These are phyloP conservation scores for Pyrgilauda ruficollis DNA, from an alignment of 2,113 vertebrate genomes.

Conservation along the genomic window DNA sequence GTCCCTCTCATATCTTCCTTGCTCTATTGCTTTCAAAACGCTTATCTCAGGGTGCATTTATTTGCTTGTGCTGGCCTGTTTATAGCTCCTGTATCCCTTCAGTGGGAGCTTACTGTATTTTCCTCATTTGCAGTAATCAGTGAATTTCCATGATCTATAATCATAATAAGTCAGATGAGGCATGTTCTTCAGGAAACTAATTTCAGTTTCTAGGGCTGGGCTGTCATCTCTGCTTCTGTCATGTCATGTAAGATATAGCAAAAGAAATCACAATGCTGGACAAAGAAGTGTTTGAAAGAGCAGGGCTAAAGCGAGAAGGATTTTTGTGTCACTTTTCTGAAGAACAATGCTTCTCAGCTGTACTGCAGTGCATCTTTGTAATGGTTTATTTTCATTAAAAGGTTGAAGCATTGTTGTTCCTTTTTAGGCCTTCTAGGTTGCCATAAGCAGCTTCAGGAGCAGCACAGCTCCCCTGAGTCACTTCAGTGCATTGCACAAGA, in stretches of 20 bases:
- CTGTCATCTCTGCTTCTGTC: conserved; percentile 6
- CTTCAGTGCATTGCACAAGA: not conserved
- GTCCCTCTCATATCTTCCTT: conserved; percentile 14
- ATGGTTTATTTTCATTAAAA: not conserved
- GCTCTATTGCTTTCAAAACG: conserved; percentile 23
- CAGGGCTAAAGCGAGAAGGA: not conserved
- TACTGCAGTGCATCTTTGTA: not conserved
- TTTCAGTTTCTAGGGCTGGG: not conserved
- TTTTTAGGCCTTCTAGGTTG: not conserved
- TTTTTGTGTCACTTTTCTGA: not conserved
- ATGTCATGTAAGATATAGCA: not conserved
- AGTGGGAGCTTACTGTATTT: conserved; percentile 26
- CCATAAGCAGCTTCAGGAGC: not conserved
- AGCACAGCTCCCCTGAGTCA: not conserved
- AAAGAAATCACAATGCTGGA: not conserved
- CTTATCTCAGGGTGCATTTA: conserved; percentile 27
- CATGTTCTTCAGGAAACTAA: conserved; percentile 8
- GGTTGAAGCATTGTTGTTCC: accelerated
- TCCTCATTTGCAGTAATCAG: conserved; percentile 55
- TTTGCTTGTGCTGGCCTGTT: conserved; percentile 29
- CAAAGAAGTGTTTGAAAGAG: not conserved
- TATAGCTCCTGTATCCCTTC: conserved; percentile 38
- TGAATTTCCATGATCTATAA: conserved; percentile 46
- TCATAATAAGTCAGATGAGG: conserved; percentile 5
- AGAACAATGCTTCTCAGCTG: not conserved